Evolutionary conservation across 2,113 vertebrate genomes (phyloP), one percentile per base, ranked within the genome.

Genomic region (Gallinago media): DNA sequence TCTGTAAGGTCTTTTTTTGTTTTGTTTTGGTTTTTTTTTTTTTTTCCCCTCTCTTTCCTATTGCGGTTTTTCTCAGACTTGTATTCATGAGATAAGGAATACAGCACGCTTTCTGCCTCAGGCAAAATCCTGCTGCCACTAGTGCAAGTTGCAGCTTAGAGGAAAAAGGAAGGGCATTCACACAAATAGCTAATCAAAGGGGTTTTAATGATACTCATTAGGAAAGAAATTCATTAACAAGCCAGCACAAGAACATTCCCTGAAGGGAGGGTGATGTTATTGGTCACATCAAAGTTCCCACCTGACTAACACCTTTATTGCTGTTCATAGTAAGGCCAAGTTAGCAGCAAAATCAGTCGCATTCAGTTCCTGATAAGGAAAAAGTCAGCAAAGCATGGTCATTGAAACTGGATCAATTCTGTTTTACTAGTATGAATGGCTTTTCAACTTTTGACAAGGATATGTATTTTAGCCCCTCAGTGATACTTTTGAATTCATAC

Each of bases 201-300:
- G 73, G 88, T 96, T 96, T 96, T 97, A 97, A 96, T 97, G 95
- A 96, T 87, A 96, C 94, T 96, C 95, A 96, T 97, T 97, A 96
- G 89, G 89, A 97, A 97, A 97, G 74, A 96, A 97, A 97, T 96
- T 96, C 95, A 97, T 96, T 97, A 97, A 97, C 96, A 97, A 95
- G 95, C 95, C 94, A 96, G 95, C 93, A 95, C 84, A 91, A 2
- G 87, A 97, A 97, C 94, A 96, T 96, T 97, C 93, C 95, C 95
- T 96, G 95, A 97, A 96, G 95, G 93, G 87, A 96, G 74, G 91
- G 77, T 79, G 96, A 94, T 95, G 80, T 85, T 94, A 95, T 73
- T 95, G 95, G 95, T 96, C 94, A 96, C 95, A 95, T 95, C 93
- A 91, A 96, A 96, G 93, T 72, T 83, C 83, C 83, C 79, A 85